Evolutionary conservation across 2,797 vertebrate species (phyloP).

Genomic region (Microhierax caerulescens): DNA sequence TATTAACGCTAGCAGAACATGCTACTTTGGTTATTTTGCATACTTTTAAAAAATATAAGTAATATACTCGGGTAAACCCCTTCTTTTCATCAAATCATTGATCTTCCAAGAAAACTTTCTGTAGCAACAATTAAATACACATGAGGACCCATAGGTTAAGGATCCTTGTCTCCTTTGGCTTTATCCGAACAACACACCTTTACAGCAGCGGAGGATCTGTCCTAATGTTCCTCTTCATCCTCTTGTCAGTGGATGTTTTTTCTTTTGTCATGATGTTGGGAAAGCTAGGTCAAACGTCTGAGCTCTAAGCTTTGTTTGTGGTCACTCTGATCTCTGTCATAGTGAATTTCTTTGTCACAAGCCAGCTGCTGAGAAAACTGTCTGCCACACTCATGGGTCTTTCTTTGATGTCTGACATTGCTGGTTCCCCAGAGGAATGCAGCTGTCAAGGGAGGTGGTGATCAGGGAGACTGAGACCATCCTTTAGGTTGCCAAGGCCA

Average conservation of each 20-base stretch:
- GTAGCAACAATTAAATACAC: background rate
- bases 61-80: background rate
- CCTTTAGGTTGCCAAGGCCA: background rate
- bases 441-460: background rate
- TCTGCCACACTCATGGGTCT: background rate
- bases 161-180: background rate
- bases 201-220: background rate
- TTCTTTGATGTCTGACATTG: conserved; percentile 26
- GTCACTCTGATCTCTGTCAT: background rate
- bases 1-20: background rate
- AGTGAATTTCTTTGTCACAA: background rate
- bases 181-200: background rate
- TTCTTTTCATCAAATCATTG: background rate
- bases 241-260: background rate
- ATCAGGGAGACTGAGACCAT: background rate
- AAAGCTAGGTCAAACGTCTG: background rate
- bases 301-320: background rate
- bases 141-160: background rate
- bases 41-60: background rate
- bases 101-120: background rate
- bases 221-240: background rate
- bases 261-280: background rate
- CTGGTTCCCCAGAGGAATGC: background rate
- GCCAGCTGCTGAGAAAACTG: background rate
- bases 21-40: background rate